Conservation (phyloP, 2,113 vertebrate species). For the Bostrychus sinensis region DNA sequence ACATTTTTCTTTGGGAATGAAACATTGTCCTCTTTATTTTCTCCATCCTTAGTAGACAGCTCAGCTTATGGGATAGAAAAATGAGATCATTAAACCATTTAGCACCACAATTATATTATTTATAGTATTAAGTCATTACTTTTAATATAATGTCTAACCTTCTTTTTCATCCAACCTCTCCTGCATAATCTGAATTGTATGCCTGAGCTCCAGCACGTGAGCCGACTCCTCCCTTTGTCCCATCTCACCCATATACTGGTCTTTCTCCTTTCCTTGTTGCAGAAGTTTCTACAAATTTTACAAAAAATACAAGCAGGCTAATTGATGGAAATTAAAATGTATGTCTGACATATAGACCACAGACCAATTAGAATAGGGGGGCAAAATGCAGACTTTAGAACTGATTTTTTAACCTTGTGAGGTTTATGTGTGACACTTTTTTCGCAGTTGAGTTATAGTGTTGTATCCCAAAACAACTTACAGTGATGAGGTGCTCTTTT, state of each 20-base stretch:
- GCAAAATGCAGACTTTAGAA: no score
- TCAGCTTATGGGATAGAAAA: constrained; percentile 60
- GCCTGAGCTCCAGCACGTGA: constrained; percentile 76
- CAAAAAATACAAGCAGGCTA: constrained; percentile 15
- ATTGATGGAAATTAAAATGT: background rate
- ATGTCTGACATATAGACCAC: background rate
- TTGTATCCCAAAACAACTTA: constrained; percentile 61
- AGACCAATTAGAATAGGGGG: no score
- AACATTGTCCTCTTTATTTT: constrained; percentile 58
- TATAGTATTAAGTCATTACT: background rate
- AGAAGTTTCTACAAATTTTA: constrained; percentile 76
- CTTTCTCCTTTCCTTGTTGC: constrained; percentile 73
- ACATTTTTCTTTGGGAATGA: constrained; percentile 61
- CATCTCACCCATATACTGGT: constrained; percentile 64
- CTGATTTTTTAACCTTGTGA: no score
- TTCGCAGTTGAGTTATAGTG: constrained; percentile 21
- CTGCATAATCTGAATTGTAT: constrained; percentile 80
- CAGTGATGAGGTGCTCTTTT: constrained; percentile 79
- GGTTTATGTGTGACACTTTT: constrained; percentile 21
- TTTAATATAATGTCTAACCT: constrained; percentile 56
- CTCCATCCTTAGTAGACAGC: constrained; percentile 66
- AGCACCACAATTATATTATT: background rate
- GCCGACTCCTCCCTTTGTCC: constrained; percentile 53
- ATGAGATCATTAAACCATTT: background rate
- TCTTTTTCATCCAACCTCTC: constrained; percentile 75